Percentiles rank a stretch among this genome's conserved stretches.
phyloP scores from a whole-genome alignment of 2,888 invertebrate genomes.

The Oscheius sp. region DNA sequence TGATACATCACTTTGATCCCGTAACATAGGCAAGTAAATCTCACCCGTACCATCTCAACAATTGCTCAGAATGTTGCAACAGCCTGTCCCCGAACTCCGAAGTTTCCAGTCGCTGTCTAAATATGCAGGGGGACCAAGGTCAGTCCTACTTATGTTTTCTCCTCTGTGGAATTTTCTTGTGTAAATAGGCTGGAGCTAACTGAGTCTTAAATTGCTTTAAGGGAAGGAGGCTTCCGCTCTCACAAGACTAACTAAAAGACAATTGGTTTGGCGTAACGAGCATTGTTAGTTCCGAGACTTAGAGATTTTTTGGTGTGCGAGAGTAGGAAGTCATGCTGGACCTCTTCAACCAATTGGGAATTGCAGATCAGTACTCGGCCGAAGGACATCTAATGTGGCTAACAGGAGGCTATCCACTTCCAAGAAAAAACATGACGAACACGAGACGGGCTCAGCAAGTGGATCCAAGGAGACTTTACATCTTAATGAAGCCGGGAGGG shows the following conservation, averaged over 20 bases:
- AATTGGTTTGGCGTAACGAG: slow-evolving; percentile 27
- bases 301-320: not conserved
- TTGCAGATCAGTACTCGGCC: slow-evolving; percentile 59
- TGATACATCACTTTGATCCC: slow-evolving; percentile 57
- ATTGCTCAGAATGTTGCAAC: slow-evolving; percentile 64
- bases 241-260: slow-evolving; percentile 24
- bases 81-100: slow-evolving; percentile 73
- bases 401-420: slow-evolving; percentile 51
- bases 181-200: not conserved
- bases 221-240: slow-evolving; percentile 17
- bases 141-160: slow-evolving; percentile 7
- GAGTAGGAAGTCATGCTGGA: not conserved
- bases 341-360: not conserved
- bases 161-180: not conserved
- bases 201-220: slow-evolving; percentile 16
- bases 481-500: slow-evolving; percentile 52
- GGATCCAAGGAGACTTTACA: slow-evolving; percentile 58
- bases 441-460: slow-evolving; percentile 28
- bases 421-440: slow-evolving; percentile 13
- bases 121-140: slow-evolving; percentile 67
- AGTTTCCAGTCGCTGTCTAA: slow-evolving; percentile 72
- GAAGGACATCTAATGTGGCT: slow-evolving; percentile 54
- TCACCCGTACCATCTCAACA: not conserved
- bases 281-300: slow-evolving; percentile 1
- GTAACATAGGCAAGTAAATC: slow-evolving; percentile 40